Base-by-base conservation (phyloP, 2,888 invertebrate genomes). In the Tanypteryx hageni region DNA sequence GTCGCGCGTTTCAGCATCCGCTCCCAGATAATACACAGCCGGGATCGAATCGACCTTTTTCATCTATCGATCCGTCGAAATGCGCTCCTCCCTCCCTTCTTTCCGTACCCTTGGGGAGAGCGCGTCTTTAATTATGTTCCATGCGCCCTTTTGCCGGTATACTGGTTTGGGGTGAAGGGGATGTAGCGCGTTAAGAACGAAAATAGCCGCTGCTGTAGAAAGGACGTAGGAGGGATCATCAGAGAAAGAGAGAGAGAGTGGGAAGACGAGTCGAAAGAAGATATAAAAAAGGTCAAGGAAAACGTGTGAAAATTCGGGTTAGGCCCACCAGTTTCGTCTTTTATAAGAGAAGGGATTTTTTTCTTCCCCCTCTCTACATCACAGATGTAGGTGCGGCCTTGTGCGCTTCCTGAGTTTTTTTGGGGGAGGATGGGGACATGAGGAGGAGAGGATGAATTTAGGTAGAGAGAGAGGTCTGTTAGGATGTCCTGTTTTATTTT, bases 281-380 rank as follows among this genome's bases (percentile, higher is more conserved):
- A 14, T 64, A 64, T 64, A 14, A 18, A 64, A 3, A 64, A n/a
- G 82, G 82, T 82, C 82, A 31, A 31, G 82, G 82, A 18, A 56
- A 82, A 44, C 82, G 8, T 44, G 82, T 82, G 82, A 18, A 82
- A 82, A 44, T 31, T 82, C 82, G 31, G 44, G 82, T 82, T 82
- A 44, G 13, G 27, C 14, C 82, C 44, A 18, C 44, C 5, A 16
- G 4, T 27, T 82, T 31, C 44, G 18, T 14, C 44, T 8, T 56
- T 8, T 14, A 18, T 11, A 16, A 44, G 44, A 56, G 13, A 11
- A 31, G 22, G 31, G 31, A 31, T 31, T 14, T 44, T 44, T 82
- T 82, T 31, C 31, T 31, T 0, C 44, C 31, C 31, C 27, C n/a
- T 13, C 18, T 44, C 31, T 82, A 56, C 14, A 44, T 44, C 44